Base-by-base conservation (phyloP, 2,797 vertebrate species). In the Hylomyscus alleni region DNA sequence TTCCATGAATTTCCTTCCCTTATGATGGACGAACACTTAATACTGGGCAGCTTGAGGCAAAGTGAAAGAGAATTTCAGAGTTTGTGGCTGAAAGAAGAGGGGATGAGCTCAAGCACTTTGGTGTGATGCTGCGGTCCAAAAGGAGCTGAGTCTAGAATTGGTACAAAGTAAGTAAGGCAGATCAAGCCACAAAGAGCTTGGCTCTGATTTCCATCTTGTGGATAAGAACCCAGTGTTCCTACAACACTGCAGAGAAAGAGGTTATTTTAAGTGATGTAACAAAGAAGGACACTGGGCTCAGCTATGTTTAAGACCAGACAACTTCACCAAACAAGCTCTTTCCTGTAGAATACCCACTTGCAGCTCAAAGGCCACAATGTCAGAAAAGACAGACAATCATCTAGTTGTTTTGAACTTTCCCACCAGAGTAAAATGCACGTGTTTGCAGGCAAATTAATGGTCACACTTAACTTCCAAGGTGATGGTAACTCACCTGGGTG, bases 71-170 rank as follows among this genome's bases (percentile, higher is more conserved):
- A 90, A 83, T 72, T 65, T 50, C 47, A 40, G 13, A 58, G 24
- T 81, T 83, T 92, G 44, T 78, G 76, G 22, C 34, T 93, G 34
- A 94, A 92, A 89, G n/a, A 81, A 67, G n/a, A 96, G 11, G 17
- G 20, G 7, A 2, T 62, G 31, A 67, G 4, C 78, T 62, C 81
- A 50, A 90, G 6, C 24, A 88, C 6, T 80, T 58, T 26, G 44
- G 4, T 69, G 78, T 24, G 76, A 76, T 6, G 75, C 9, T 62
- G 0, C 40, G 3, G 22, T 37, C 20, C 13, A 90, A 34, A 24
- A 83, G 93, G 29, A 95, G 81, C 87, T 13, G 92, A 65, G 37
- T 2, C 44, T 76, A 60, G 0, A 5, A 3, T 8, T 1, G 4
- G 44, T 31, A 50, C 29, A 72, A 93, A 86, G 22, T 34, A 93